Base-by-base conservation (phyloP, 2,113 vertebrate species). In the Brachyistius frenatus region DNA sequence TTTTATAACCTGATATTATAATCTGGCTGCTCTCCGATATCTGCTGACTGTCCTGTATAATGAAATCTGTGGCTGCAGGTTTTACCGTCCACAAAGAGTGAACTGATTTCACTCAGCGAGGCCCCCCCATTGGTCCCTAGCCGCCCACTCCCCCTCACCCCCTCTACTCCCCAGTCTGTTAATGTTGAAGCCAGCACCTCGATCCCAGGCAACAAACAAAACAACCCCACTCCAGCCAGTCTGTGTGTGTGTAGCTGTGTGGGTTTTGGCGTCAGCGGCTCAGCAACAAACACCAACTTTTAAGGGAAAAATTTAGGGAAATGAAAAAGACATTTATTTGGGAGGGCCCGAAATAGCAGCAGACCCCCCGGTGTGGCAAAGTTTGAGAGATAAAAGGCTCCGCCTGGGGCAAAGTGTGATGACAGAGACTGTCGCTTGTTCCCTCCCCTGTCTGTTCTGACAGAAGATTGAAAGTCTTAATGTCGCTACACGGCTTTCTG, bases 341-440 rank as follows among this genome's bases (percentile, higher is more conserved):
- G n/a, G 63, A 77, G 69, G 66, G 39, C 66, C 75, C 55, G 60
- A 89, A 91, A 91, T 91, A 91, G 88, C 84, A 84, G 66, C 84
- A 62, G 75, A 65, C 82, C 82, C 80, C 90, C 88, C 2, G 53
- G 56, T 66, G 88, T 6, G 73, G 72, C 41, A 65, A 65, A 82
- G 80, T 80, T 73, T 75, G 79, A 70, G 60, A 57, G 84, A 88
- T 91, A 53, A 91, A 91, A 91, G 78, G 15, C 81, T 50, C 53
- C 14, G 86, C 84, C 86, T 74, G 73, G 76, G 78, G 88, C 86
- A 74, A 58, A 74, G 87, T 53, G 87, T 74, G 84, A 62, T 71
- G 84, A 78, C 83, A 74, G 77, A 83, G 75, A 11, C 57, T 36
- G 73, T 58, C 6, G 46, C 85, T 79, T 60, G 67, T 54, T 77